Evolutionary conservation across 2,113 vertebrate species (phyloP).

Genomic region (Natator depressus): DNA sequence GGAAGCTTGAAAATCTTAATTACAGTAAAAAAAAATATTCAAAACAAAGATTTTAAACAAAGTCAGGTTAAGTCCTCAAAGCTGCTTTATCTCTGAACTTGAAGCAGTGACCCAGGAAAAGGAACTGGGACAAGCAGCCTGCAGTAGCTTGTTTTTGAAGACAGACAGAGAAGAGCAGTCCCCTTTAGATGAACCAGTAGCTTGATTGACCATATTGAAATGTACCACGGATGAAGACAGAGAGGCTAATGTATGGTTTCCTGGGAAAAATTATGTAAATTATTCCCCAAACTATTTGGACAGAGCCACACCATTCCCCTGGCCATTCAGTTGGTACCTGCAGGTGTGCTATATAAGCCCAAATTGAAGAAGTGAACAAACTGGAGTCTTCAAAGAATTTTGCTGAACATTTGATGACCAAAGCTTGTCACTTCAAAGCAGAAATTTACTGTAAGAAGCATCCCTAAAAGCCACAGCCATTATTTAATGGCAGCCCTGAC

Average conservation of each 20-base stretch:
- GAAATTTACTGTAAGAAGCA: not conserved
- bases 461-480: not conserved
- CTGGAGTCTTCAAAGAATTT: not conserved
- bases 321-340: not conserved
- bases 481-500: not conserved
- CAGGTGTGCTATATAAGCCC: not conserved
- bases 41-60: not conserved
- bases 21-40: not conserved
- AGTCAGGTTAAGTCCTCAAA: not conserved
- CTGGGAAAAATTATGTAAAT: not conserved
- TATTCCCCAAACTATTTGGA: not conserved
- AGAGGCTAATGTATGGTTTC: not conserved
- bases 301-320: not conserved
- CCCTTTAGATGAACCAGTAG: not conserved
- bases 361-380: not conserved
- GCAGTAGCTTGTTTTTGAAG: not conserved
- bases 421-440: slow-evolving; percentile 16
- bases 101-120: not conserved
- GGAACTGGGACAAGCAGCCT: not conserved
- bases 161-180: not conserved
- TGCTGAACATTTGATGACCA: not conserved
- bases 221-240: not conserved
- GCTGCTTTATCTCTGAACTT: not conserved
- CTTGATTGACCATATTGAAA: not conserved
- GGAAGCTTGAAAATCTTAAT: not conserved